These are phyloP conservation scores for Operophtera brumata DNA, from an alignment of 2,888 invertebrate genomes.

Conservation along the genomic window DNA sequence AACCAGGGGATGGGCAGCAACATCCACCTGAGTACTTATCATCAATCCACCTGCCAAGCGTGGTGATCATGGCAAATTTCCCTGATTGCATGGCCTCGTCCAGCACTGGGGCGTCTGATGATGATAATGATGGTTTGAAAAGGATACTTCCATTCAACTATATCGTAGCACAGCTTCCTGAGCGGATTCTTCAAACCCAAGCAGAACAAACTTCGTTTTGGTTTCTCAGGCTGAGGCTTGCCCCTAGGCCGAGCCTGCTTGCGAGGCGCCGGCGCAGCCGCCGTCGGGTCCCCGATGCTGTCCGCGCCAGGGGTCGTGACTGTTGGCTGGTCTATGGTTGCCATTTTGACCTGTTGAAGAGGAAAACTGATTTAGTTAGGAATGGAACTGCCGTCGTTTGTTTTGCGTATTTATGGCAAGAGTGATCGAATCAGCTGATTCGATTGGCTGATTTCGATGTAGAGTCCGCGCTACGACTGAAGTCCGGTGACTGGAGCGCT, in stretches of 20 bases:
- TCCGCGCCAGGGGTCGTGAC: constrained; percentile 62
- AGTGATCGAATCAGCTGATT: too few species aligned
- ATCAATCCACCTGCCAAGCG: too few species aligned
- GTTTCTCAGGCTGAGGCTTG: constrained; percentile 93
- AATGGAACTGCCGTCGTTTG: too few species aligned
- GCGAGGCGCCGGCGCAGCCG: constrained; percentile 75
- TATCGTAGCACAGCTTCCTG: constrained; percentile 95
- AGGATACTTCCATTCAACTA: constrained; percentile 99
- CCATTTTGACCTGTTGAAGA: constrained; percentile 60
- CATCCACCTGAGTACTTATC: too few species aligned
- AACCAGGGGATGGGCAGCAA: too few species aligned
- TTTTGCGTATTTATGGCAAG: too few species aligned
- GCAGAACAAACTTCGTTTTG: constrained; percentile 94
- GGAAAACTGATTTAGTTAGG: background rate
- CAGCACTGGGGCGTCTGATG: too few species aligned
- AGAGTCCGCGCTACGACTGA: too few species aligned
- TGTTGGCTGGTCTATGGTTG: constrained; percentile 56
- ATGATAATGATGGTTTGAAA: constrained; percentile 69
- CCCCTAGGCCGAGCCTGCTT: constrained; percentile 84
- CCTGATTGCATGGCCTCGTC: too few species aligned
- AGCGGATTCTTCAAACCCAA: constrained; percentile 95
- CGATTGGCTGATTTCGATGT: too few species aligned
- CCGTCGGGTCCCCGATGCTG: constrained; percentile 48
- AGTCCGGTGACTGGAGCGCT: too few species aligned
- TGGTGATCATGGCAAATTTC: too few species aligned